Conservation (phyloP, 2,113 vertebrate species). For the Girardinichthys multiradiatus region DNA sequence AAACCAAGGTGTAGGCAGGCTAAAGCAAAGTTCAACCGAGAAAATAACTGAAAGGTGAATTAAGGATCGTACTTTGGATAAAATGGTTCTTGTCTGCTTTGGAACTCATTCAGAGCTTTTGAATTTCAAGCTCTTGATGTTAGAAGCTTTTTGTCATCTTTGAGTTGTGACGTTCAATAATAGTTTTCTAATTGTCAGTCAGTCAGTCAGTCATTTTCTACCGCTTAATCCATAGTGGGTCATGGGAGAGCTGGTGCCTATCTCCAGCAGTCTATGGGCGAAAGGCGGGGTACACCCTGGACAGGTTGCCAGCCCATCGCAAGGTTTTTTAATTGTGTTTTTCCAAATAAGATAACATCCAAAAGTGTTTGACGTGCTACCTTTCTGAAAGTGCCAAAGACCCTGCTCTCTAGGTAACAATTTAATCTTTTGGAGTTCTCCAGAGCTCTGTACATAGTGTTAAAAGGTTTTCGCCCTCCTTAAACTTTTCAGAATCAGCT, state of each 20-base stretch:
- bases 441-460: neutral
- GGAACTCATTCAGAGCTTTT: neutral
- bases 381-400: no score
- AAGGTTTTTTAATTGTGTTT: neutral
- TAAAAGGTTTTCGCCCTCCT: neutral
- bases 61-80: neutral
- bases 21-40: neutral
- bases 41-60: neutral
- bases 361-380: neutral
- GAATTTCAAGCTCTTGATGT: neutral
- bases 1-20: neutral
- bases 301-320: no score
- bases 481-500: no score
- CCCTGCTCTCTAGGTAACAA: no score
- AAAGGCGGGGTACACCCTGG: no score
- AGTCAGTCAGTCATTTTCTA: no score
- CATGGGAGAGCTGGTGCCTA: no score
- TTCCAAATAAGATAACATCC: neutral
- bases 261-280: no score
- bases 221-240: no score
- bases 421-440: neutral
- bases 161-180: neutral
- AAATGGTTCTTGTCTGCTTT: neutral
- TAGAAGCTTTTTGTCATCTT: neutral
- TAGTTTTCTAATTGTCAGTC: no score